Evolutionary conservation across 2,888 invertebrate genomes (phyloP).

Genomic region (Harpalus rubripes): DNA sequence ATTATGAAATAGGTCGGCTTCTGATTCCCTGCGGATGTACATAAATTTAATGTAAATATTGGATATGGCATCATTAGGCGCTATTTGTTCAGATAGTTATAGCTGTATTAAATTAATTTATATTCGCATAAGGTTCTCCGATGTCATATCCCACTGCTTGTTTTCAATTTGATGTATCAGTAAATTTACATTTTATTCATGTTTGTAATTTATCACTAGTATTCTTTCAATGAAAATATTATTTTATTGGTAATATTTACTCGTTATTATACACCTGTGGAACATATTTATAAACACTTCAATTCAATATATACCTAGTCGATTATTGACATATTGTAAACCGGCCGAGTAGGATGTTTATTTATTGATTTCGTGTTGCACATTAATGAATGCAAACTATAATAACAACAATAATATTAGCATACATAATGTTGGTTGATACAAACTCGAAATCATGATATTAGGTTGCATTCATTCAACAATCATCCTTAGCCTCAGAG

Average conservation of each 20-base stretch:
- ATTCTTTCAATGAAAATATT: conserved; percentile 15
- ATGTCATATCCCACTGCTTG: conserved; percentile 6
- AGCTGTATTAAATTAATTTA: conserved; percentile 46
- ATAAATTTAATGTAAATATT: conserved; percentile 54
- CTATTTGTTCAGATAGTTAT: conserved; percentile 38
- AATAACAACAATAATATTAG: background rate
- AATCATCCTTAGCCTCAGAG: too few relatives aligned
- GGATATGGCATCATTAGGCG: conserved; percentile 42
- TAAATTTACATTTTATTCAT: conserved; percentile 26
- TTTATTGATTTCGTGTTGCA: conserved; percentile 4
- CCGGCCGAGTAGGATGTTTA: background rate
- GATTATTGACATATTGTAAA: background rate
- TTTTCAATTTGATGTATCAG: conserved; percentile 13
- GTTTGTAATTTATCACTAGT: conserved; percentile 9
- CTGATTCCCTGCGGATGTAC: conserved; percentile 27
- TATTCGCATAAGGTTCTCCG: conserved; percentile 38
- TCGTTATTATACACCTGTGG: conserved; percentile 37
- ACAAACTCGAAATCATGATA: too few relatives aligned
- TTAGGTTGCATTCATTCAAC: too few relatives aligned
- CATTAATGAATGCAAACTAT: background rate
- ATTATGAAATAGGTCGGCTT: conserved; percentile 26
- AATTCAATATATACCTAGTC: background rate
- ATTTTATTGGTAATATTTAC: conserved; percentile 29
- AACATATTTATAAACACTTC: background rate
- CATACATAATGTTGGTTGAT: too few relatives aligned